Percentiles rank a stretch among this genome's conserved stretches.
Evolutionary conservation across 1,140 invertebrate genomes (phyloP).

Genomic region (Rhagoletis pomonella): DNA sequence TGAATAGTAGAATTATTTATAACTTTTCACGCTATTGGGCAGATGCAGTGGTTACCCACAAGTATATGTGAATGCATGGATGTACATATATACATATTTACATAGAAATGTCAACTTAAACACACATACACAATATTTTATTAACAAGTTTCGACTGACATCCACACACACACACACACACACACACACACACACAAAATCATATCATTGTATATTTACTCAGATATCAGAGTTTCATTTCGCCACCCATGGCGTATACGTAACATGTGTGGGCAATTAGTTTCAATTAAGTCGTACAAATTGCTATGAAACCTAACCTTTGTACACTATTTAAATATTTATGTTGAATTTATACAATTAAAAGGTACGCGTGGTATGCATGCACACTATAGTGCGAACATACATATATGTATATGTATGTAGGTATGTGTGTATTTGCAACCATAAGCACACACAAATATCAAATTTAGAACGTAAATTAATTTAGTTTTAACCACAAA

Average conservation of each 20-base stretch:
- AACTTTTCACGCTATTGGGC: not conserved
- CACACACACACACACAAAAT: not conserved
- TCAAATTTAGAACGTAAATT: too few relatives aligned
- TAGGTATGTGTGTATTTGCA: too few relatives aligned
- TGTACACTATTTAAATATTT: slow-evolving; percentile 46
- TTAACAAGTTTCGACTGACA: not conserved
- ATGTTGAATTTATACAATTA: not conserved
- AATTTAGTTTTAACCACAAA: not conserved
- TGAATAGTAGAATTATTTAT: not conserved
- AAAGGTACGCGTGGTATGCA: not conserved
- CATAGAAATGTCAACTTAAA: not conserved
- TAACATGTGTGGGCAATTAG: slow-evolving; percentile 43
- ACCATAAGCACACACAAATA: too few relatives aligned
- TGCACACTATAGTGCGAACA: not conserved
- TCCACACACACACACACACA: not conserved
- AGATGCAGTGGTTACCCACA: not conserved
- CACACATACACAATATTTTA: not conserved
- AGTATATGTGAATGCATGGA: too few relatives aligned
- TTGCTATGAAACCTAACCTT: slow-evolving; percentile 10
- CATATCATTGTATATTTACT: not conserved
- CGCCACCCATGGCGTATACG: slow-evolving; percentile 3
- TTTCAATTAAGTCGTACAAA: slow-evolving; percentile 31
- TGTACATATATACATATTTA: too few relatives aligned
- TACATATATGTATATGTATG: not conserved
- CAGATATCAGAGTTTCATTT: not conserved